Base-by-base conservation (phyloP, 2,888 invertebrate genomes). In the Ochropleura leucogaster region DNA sequence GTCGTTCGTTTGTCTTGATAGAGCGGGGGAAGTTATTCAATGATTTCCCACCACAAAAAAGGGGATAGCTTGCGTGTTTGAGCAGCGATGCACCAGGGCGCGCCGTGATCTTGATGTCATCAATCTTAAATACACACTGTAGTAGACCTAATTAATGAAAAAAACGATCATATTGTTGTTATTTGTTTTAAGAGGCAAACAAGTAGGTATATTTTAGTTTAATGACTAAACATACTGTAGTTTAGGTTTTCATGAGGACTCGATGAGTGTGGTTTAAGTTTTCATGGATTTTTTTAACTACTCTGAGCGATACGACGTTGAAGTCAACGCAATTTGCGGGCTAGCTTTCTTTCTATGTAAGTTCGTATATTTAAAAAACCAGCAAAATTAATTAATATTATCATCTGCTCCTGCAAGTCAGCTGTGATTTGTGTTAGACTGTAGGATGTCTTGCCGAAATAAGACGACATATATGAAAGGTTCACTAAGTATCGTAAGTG, bases 161-260 rank as follows among this genome's bases (percentile, higher is more conserved):
- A 51, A n/a, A 0, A 46, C 40, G 6, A 18, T 49, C 42, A 42
- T 10, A 49, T n/a, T 18, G 44, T 47, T 46, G 1, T 64, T 30
- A 69, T 69, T 77, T 42, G 40, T 69, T 77, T 77, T 40, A 12
- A 16, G 40, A 30, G 8, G 5, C 57, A 30, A 49, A 72, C 20
- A 40, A 42, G 4, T 6, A 14, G 10, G 14, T 20, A 55, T 53
- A 53, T 0, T 46, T 14, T 16, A 12, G 12, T 42, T 20, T 14
- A 12, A 55, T 62, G 7, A 55, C 42, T 9, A 18, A 49, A 30
- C 30, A 40, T 20, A n/a, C 14, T n/a, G 42, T 20, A 40, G 20
- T 46, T 3, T 67, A 4, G 18, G 42, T 3, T 63, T 64, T 75
- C 16, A 49, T 44, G 30, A 10, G 30, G 44, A 10, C 1, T 64